Base-by-base conservation (phyloP, 1,140 invertebrate genomes). In the Papilio polyxenes region DNA sequence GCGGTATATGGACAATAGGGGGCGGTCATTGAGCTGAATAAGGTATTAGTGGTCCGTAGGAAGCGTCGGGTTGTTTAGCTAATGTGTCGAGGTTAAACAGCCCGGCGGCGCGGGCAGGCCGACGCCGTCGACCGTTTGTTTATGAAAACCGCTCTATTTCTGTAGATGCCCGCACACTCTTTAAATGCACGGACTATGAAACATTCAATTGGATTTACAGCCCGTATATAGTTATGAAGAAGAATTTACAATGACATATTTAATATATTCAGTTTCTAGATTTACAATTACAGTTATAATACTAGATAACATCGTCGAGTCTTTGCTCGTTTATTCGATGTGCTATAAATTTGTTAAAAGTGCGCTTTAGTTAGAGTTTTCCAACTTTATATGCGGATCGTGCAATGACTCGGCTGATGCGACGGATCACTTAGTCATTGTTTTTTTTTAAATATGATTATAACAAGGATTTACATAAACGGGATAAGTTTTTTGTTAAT, bases 71-170 rank as follows among this genome's bases (percentile, higher is more conserved):
- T 87, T 81, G 84, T 85, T 84, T 82, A 86, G 83, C 85, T 88
- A 87, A 84, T 89, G 82, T 88, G 86, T 87, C 87, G 86, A 89
- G 85, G 86, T 84, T 80, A 65, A 65, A 80, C 48, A 59, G 56
- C 7, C 56, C 56, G 56, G 56, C 56, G n/a, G 17, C n/a, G 56
- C 56, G 56, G n/a, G 56, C n/a, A 59, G 75, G 75, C 49, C 83
- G 23, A 74, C 82, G 81, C 62, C 62, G 65, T 5, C 65, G 56
- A 59, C 44, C 56, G 40, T 80, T 80, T 80, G 77, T 79, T 79
- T 79, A 79, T 79, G 56, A 79, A 62, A 59, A 72, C 82, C 82
- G 82, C 85, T 86, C 84, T 84, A 83, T 80, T 80, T 80, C 78
- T 77, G 44, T 77, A 53, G n/a, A 77, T 77, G 44, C 20, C 49